A percentile compares a stretch with the other conserved stretches of the same genome.
These are phyloP conservation scores for Calliphora vicina DNA, from an alignment of 1,140 invertebrate genomes.

Conservation along the genomic window DNA sequence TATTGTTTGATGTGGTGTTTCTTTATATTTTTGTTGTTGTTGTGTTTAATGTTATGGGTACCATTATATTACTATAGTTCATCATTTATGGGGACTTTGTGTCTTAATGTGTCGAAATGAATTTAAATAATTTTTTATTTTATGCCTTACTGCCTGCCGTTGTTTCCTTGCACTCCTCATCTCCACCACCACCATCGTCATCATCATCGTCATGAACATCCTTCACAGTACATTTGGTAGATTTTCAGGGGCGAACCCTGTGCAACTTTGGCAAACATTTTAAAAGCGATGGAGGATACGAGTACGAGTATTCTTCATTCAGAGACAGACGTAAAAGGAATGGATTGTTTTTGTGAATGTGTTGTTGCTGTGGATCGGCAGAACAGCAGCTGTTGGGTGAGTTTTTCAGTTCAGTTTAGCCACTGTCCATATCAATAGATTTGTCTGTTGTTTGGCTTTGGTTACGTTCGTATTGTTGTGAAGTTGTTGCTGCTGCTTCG, in stretches of 20 bases:
- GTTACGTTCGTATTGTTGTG: background rate
- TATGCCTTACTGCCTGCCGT: background rate
- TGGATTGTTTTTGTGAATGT: background rate
- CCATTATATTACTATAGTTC: constrained; percentile 10
- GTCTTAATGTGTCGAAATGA: constrained; percentile 16
- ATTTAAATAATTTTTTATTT: background rate
- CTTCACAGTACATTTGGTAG: background rate
- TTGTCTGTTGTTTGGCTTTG: background rate
- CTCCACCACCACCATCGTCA: too few relatives aligned
- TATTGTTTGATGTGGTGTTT: background rate
- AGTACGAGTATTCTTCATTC: background rate
- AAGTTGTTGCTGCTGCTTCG: too few relatives aligned
- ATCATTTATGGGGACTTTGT: constrained; percentile 3
- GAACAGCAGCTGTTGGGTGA: background rate
- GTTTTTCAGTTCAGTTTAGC: background rate
- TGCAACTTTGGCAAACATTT: background rate
- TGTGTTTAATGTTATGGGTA: background rate
- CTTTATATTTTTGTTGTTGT: background rate
- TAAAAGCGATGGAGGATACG: background rate
- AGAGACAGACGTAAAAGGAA: background rate
- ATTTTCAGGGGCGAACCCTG: background rate
- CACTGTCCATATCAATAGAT: constrained; percentile 13
- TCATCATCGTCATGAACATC: background rate
- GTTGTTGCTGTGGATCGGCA: background rate
- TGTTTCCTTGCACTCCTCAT: background rate